phyloP scores from a whole-genome alignment of 2,113 vertebrate species.

The human (Homo sapiens) region GRCh38 chr16:8347001-8347500 shows the following conservation, averaged over 20 bases:
- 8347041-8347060: not conserved
- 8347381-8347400: not conserved
- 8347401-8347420: not conserved
- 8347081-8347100: not conserved
- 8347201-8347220: not conserved
- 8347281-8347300: not conserved
- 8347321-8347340: not conserved
- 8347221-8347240: not conserved
- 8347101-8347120: not conserved
- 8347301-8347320: not conserved
- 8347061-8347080: not conserved
- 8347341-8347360: not conserved
- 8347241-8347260: too few relatives aligned
- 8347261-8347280: not conserved
- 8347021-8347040: not conserved
- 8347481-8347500: not conserved
- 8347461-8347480: not conserved
- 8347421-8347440: not conserved
- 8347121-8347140: not conserved
- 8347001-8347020: not conserved
- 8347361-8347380: not conserved
- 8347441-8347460: not conserved
- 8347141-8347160: not conserved
- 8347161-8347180: not conserved
- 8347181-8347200: fast-evolving